Conservation (phyloP, 2,113 vertebrate species). For the Mionectes macconnelli region DNA sequence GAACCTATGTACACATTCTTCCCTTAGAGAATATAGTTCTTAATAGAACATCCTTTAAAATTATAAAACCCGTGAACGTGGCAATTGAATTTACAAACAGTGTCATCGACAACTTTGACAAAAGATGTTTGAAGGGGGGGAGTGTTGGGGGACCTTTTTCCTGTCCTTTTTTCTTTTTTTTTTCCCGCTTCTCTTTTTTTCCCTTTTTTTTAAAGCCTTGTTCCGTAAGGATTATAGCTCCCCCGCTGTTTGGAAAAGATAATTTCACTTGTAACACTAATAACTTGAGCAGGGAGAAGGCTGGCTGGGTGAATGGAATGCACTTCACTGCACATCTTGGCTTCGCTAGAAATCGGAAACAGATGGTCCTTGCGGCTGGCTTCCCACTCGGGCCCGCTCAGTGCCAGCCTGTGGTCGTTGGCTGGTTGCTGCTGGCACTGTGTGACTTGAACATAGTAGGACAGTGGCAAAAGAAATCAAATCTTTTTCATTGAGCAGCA, state of each 20-base stretch:
- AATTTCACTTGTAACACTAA: slow-evolving; percentile 87
- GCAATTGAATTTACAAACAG: slow-evolving; percentile 70
- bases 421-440: slow-evolving; percentile 87
- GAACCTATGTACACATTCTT: not conserved
- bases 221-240: slow-evolving; percentile 81
- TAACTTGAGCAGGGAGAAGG: slow-evolving; percentile 80
- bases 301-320: slow-evolving; percentile 78
- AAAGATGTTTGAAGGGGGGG: slow-evolving; percentile 52
- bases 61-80: slow-evolving; percentile 51
- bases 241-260: slow-evolving; percentile 83
- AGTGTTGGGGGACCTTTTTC: not conserved
- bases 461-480: slow-evolving; percentile 88
- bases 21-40: slow-evolving; percentile 52
- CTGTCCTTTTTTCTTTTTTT: not conserved
- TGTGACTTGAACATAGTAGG: slow-evolving; percentile 87
- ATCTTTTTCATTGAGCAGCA: slow-evolving; percentile 84
- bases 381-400: slow-evolving; percentile 80
- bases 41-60: slow-evolving; percentile 70
- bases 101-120: slow-evolving; percentile 62
- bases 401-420: slow-evolving; percentile 88
- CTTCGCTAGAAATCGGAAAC: slow-evolving; percentile 85
- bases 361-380: slow-evolving; percentile 94
- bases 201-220: slow-evolving; percentile 41
- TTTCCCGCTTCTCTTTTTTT: not conserved
- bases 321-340: slow-evolving; percentile 89